A percentile compares a stretch with the other conserved stretches of the same genome.
Conservation (phyloP, 1,140 invertebrate species). For the Euglossa dilemma region DNA sequence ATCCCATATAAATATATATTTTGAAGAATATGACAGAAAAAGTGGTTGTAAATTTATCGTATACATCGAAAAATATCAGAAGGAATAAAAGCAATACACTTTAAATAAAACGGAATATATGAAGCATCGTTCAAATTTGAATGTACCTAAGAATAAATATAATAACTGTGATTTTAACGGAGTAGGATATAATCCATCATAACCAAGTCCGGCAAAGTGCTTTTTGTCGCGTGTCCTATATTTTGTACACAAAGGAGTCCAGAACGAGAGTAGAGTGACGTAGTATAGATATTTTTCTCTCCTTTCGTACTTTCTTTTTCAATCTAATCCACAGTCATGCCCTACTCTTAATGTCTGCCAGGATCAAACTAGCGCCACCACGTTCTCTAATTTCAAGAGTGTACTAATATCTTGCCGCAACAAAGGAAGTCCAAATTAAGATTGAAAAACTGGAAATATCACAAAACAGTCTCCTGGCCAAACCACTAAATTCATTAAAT, state of each 20-base stretch:
- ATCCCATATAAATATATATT: background rate
- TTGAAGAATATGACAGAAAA: background rate
- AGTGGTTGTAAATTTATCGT: background rate
- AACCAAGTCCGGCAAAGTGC: background rate
- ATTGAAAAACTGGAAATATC: no score
- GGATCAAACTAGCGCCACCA: no score
- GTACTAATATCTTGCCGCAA: no score
- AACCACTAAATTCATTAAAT: no score
- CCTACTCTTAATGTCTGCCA: no score
- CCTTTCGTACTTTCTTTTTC: background rate
- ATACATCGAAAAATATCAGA: no score
- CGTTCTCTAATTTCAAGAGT: no score
- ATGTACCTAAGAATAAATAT: background rate
- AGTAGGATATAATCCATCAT: background rate
- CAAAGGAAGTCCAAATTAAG: no score
- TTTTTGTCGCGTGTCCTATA: slow-evolving; percentile 2
- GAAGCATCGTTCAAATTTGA: background rate
- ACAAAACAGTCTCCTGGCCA: no score
- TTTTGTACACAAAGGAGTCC: background rate
- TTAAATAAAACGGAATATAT: background rate
- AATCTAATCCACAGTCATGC: no score
- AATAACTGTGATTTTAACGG: background rate
- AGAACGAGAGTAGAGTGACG: background rate
- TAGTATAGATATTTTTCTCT: background rate
- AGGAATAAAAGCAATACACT: no score